These are phyloP conservation scores for Plodia interpunctella DNA, from an alignment of 1,140 invertebrate genomes.

Conservation along the genomic window DNA sequence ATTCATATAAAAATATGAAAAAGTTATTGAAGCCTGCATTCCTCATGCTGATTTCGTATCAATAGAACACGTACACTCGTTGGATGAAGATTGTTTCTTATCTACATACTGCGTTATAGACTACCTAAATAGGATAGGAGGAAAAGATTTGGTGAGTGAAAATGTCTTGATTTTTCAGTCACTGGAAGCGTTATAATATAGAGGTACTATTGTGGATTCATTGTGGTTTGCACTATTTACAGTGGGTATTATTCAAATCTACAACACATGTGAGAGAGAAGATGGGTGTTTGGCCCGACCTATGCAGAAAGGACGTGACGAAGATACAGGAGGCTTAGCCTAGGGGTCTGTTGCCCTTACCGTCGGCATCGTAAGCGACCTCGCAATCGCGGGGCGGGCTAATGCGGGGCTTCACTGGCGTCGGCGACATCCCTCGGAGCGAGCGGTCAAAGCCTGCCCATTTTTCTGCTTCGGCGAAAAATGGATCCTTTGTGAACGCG, in stretches of 20 bases:
- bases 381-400: constrained; percentile 80
- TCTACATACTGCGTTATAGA: constrained; percentile 15
- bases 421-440: constrained; percentile 78
- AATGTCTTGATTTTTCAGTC: constrained; percentile 32
- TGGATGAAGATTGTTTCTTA: constrained; percentile 4
- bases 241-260: constrained; percentile 11
- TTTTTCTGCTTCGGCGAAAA: constrained; percentile 75
- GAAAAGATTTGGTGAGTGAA: constrained; percentile 41
- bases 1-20: not conserved
- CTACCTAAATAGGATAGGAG: constrained; percentile 15
- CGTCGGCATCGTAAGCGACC: constrained; percentile 83
- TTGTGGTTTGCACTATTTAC: constrained; percentile 23
- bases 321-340: constrained; percentile 45
- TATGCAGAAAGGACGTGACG: constrained; percentile 41
- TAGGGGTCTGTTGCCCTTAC: constrained; percentile 75
- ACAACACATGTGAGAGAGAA: constrained; percentile 7
- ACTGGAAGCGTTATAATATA: not conserved
- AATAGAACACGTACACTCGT: constrained; percentile 59
- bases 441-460: constrained; percentile 72
- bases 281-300: not conserved
- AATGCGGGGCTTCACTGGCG: constrained; percentile 82
- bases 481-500: constrained; percentile 68
- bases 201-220: not conserved
- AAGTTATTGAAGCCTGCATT: constrained; percentile 7
- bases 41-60: constrained; percentile 25